A percentile compares a stretch with the other conserved stretches of the same genome.
phyloP scores from a whole-genome alignment of 2,797 vertebrate species.

The Distichodus sexfasciatus region DNA sequence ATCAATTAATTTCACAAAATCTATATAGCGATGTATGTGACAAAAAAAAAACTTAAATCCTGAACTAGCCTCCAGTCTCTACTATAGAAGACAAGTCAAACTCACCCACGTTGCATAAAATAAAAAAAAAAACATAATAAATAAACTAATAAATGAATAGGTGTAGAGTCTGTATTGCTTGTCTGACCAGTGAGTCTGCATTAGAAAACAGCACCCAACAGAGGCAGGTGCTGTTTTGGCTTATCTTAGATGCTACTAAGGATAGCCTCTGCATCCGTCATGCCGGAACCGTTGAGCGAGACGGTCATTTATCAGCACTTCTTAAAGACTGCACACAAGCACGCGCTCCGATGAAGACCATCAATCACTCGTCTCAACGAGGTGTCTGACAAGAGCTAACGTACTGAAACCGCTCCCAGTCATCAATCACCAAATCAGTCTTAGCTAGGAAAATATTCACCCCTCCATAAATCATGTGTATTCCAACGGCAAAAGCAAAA shows the following conservation, averaged over 20 bases:
- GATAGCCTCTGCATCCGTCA: constrained; percentile 13
- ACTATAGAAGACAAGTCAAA: too few species aligned
- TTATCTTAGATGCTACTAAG: background rate
- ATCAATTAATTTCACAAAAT: too few species aligned
- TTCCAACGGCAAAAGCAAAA: constrained; percentile 7
- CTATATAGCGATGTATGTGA: too few species aligned
- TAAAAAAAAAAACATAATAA: too few species aligned
- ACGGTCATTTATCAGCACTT: constrained; percentile 14
- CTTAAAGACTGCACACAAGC: constrained; percentile 13
- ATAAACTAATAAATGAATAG: too few species aligned
- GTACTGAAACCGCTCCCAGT: constrained; percentile 6
- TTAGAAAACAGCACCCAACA: too few species aligned
- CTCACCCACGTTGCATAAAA: too few species aligned
- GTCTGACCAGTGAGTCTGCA: too few species aligned
- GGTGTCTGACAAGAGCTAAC: constrained; percentile 23
- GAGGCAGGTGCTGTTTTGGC: too few species aligned
- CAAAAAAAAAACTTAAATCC: too few species aligned
- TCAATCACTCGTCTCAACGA: constrained; percentile 30
- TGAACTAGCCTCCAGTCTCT: too few species aligned
- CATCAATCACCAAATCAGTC: constrained; percentile 38
- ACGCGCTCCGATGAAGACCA: constrained; percentile 19
- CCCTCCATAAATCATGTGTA: constrained; percentile 14
- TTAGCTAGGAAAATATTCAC: constrained; percentile 8
- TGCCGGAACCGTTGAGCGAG: background rate
- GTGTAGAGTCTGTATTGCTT: too few species aligned